A percentile compares a stretch with the other conserved stretches of the same genome.
Conservation (phyloP, 2,797 vertebrate species). For the Danio kyathit region DNA sequence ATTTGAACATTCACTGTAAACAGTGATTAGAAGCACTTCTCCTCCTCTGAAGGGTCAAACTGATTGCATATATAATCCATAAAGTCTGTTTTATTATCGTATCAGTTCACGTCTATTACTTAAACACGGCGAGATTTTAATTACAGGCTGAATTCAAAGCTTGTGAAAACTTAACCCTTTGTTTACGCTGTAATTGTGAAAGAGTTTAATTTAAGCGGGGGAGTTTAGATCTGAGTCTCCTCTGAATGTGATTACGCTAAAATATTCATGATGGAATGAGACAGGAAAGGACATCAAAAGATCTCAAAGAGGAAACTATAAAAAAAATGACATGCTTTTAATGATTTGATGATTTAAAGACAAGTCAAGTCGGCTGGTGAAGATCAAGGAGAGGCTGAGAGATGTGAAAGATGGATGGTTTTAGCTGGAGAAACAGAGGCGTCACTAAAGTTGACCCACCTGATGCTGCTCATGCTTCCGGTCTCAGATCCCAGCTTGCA, state of each 20-base stretch:
- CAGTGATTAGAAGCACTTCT: conserved; percentile 33
- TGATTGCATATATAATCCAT: conserved; percentile 30
- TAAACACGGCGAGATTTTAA: conserved; percentile 19
- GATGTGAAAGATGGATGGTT: background rate
- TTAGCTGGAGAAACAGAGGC: conserved; percentile 6
- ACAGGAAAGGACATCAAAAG: background rate
- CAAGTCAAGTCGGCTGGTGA: conserved; percentile 12
- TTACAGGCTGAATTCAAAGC: conserved; percentile 40
- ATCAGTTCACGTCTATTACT: conserved; percentile 8
- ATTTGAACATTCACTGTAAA: conserved; percentile 20
- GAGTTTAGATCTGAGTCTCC: conserved; percentile 10
- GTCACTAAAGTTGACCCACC: conserved; percentile 74
- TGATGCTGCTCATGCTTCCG: conserved; percentile 99
- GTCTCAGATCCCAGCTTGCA: conserved; percentile 99
- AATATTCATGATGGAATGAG: conserved; percentile 12
- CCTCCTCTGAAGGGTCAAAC: conserved; percentile 33
- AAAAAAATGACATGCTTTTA: background rate
- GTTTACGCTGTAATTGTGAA: conserved; percentile 16
- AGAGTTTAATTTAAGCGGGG: conserved; percentile 9
- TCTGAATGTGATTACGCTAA: conserved; percentile 15
- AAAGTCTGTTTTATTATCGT: background rate
- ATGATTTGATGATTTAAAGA: conserved; percentile 16
- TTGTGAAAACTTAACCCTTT: conserved; percentile 31
- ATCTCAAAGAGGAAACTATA: background rate
- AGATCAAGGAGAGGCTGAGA: background rate